These are phyloP conservation scores for Drosophila prolongata DNA, from an alignment of 2,888 invertebrate species.

Conservation along the genomic window DNA sequence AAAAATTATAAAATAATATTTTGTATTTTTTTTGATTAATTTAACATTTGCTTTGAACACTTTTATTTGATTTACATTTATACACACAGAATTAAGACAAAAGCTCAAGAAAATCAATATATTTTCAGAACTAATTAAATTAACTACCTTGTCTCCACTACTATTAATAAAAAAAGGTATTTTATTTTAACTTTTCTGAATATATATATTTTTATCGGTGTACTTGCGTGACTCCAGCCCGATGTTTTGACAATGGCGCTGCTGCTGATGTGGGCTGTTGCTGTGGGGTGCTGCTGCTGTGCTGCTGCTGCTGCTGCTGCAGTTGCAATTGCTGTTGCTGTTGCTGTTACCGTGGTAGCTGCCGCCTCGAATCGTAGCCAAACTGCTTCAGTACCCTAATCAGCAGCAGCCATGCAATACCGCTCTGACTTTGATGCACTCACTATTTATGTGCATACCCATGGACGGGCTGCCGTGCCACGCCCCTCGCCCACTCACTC, in stretches of 20 bases:
- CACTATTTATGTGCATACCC: constrained; percentile 52
- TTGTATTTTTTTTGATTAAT: neutral
- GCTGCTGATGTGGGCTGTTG: constrained; percentile 19
- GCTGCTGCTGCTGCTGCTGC: constrained; percentile 8
- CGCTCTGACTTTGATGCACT: constrained; percentile 60
- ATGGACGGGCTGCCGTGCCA: constrained; percentile 22
- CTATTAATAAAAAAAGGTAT: too few relatives aligned
- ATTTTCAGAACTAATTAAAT: too few relatives aligned
- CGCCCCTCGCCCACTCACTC: neutral
- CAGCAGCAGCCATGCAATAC: constrained; percentile 48
- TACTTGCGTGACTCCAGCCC: constrained; percentile 19
- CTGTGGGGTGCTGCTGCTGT: constrained; percentile 15
- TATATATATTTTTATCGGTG: neutral
- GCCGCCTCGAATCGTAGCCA: constrained; percentile 38
- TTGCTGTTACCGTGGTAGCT: constrained; percentile 7
- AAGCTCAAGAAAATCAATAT: too few relatives aligned
- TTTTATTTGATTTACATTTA: too few relatives aligned
- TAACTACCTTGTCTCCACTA: too few relatives aligned
- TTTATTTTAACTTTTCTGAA: neutral
- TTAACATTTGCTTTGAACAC: too few relatives aligned
- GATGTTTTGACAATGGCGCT: constrained; percentile 63
- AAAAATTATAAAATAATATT: too few relatives aligned
- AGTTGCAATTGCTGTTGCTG: neutral
- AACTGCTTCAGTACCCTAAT: constrained; percentile 62
- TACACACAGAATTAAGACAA: too few relatives aligned